Base-by-base conservation (phyloP, 2,113 vertebrate species). In the Microtus ochrogaster region DNA sequence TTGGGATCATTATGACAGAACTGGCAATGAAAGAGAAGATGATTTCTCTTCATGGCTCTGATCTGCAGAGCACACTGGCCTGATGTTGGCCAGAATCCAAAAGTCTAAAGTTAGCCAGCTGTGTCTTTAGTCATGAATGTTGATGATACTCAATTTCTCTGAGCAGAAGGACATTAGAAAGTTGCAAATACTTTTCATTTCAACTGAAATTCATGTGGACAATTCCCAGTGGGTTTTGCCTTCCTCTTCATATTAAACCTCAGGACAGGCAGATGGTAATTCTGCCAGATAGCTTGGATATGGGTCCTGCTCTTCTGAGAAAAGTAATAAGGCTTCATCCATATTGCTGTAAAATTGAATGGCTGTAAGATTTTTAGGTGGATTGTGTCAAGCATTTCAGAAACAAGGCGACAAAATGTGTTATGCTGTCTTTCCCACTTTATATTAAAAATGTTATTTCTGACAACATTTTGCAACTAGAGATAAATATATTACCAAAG, bases 171-270 rank as follows among this genome's bases (percentile, higher is more conserved):
- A 92, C 33, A 94, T n/a, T 2, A 76, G 52, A 47, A 88, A 87
- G 55, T 94, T 81, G 91, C 14, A 7, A 77, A 94, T 81, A 52
- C 58, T 83, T 94, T 49, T 65, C 41, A 89, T 65, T 96, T 84
- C 87, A 94, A 68, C 65, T 72, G 78, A 89, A 81, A 95, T 68
- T 30, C n/a, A 79, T 68, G 55, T 72, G 44, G n/a, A 70, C n/a
- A 87, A 87, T 83, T 95, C 83, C 84, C 66, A 74, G 2, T 33
- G 22, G 41, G 77, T 28, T 1, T 9, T 84, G 5, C 70, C 58
- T 91, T 95, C 26, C 14, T 85, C 39, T 95, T 65, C 41, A 79
- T 93, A 73, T 92, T 88, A 90, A 93, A 97, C 33, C 17, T 87
- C 47, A 58, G 63, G 68, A 16, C 58, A 95, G 33, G 33, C 87